Base-by-base conservation (phyloP, 2,797 vertebrate genomes). In the Poecilia gillii region DNA sequence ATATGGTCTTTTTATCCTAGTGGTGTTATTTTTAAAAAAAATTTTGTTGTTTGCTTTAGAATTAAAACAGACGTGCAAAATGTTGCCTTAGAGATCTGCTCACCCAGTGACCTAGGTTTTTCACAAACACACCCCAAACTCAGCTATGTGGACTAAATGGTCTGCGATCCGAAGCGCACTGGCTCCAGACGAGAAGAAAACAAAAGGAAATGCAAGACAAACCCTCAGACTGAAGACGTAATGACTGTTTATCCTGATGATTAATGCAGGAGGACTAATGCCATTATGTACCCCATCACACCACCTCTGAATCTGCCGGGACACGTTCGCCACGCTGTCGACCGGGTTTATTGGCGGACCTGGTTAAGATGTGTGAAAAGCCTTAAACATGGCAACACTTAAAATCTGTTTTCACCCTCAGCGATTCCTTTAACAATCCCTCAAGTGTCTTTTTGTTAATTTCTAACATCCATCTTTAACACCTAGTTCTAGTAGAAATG, bases 211-310 rank as follows among this genome's bases (percentile, higher is more conserved):
- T 41, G 20, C 20, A 25, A 23, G 64, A 45, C 68, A 71, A 71
- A 45, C 41, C 68, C 68, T 71, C 41, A 71, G 68, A 71, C 68
- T 71, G 43, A 71, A 45, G 43, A 71, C 16, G 68, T 45, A 71
- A 71, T 71, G 23, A 71, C 68, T 28, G 23, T 45, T 71, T 71
- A 71, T 45, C 68, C 68, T 45, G 41, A 45, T 45, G 41, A 71
- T 45, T 71, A 43, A 43, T 71, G 41, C 66, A 43, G 39, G 23
- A 39, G n/a, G 68, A 71, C 41, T 71, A 45, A 71, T 45, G 68
- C 41, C n/a, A 45, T 71, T 71, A 45, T 45, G 14, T 45, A 28
- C 68, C 25, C 25, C 39, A 0, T 45, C 23, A 71, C 68, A 45
- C 68, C 68, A n/a, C 36, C 64, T 41, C 33, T 18, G 39, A 41